Evolutionary conservation across 2,888 invertebrate species (phyloP), one percentile per base, ranked within the genome.

Genomic region (Cataglyphis altisquamis): DNA sequence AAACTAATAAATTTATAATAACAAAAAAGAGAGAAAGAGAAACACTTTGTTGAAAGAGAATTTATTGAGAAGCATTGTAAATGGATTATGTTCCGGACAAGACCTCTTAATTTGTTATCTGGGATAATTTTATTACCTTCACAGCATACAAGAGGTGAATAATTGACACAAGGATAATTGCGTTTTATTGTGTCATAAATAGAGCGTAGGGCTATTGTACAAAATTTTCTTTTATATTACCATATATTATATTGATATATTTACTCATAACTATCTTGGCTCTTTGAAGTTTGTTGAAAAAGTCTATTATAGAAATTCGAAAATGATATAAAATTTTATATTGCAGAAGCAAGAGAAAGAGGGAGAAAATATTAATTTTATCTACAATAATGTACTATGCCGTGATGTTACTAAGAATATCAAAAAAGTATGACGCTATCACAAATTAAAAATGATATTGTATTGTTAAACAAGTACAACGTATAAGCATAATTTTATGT

Each of bases 91-190:
- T 36, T 21, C 6, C 21, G 10, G 63, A 48, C 45, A 63, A 74
- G 57, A 18, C n/a, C 32, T 8, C n/a, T 39, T 45, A 45, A 45
- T 74, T 15, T 62, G 1, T 10, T 45, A 18, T 9, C n/a, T 63
- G 25, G 15, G 4, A 8, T 45, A 32, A 74, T 74, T 62, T 74
- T 63, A 74, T 63, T 45, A 74, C 48, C 32, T 6, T 74, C 63
- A 48, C 36, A 36, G 32, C 32, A 32, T 48, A n/a, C 45, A 21
- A 21, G 9, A 29, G 10, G n/a, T 74, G 32, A 45, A 21, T 62
- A 63, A 63, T 21, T 48, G 45, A 8, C 45, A 63, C 15, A 39
- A 45, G n/a, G 5, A 21, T 74, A 74, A 63, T 74, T 45, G 18
- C 29, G 6, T 64, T 48, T 63, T 15, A 63, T 74, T 74, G 21